A percentile compares a stretch with the other conserved stretches of the same genome.
phyloP scores from a whole-genome alignment of 2,888 invertebrate species.

The Atrina japonica region DNA sequence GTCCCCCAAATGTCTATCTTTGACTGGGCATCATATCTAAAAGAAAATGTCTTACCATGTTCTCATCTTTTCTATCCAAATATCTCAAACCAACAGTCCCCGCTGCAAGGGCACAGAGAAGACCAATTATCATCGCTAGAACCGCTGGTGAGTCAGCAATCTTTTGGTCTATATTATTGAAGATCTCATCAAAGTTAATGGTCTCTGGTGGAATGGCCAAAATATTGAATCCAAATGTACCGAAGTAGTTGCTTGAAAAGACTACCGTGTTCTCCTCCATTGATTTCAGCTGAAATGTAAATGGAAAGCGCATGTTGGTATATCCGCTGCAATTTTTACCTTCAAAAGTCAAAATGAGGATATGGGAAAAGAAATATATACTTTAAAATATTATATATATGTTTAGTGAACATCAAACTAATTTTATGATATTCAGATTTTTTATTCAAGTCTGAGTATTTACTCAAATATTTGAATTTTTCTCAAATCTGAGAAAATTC shows the following conservation, averaged over 20 bases:
- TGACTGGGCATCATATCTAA: too few species aligned
- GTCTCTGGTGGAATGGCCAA: conserved; percentile 23
- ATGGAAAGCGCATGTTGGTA: too few species aligned
- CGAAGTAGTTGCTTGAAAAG: conserved; percentile 30
- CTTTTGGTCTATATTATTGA: conserved; percentile 16
- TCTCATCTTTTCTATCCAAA: conserved; percentile 18
- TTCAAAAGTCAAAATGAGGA: too few species aligned
- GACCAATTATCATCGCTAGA: conserved; percentile 3
- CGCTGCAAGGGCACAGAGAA: not conserved
- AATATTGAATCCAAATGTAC: conserved; percentile 19
- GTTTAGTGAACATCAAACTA: too few species aligned
- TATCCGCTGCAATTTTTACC: too few species aligned
- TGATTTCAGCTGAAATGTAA: conserved; percentile 15
- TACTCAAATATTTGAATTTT: too few species aligned
- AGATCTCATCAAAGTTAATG: conserved; percentile 16
- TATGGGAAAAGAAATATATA: too few species aligned
- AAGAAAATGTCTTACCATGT: conserved; percentile 17
- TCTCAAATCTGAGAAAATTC: too few species aligned
- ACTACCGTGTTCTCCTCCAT: conserved; percentile 16
- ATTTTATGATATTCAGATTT: too few species aligned
- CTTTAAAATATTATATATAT: too few species aligned
- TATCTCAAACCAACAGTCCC: conserved; percentile 9
- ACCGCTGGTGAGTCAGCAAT: conserved; percentile 26
- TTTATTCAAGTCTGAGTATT: too few species aligned
- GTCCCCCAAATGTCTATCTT: too few species aligned